A percentile compares a stretch with the other conserved stretches of the same genome.
phyloP scores from a whole-genome alignment of 2,113 vertebrate genomes.

The Heterochromis multidens region DNA sequence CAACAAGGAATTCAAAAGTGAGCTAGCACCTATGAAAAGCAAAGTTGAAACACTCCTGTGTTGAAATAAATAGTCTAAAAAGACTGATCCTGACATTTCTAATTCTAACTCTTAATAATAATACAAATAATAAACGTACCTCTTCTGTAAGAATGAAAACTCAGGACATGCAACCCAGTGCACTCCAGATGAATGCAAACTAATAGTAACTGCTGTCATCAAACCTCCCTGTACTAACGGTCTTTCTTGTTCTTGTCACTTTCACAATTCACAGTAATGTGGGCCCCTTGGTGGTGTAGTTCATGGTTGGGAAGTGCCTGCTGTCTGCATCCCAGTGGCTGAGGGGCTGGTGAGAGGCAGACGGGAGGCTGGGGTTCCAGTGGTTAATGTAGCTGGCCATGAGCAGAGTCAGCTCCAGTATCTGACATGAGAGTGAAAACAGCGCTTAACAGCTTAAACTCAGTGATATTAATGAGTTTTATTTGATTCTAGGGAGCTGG shows the following conservation, averaged over 20 bases:
- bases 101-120: slow-evolving; percentile 18
- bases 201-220: neutral
- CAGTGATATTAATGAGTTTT: neutral
- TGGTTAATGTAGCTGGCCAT: slow-evolving; percentile 89
- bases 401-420: slow-evolving; percentile 86
- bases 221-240: neutral
- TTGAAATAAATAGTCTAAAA: slow-evolving; percentile 46
- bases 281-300: slow-evolving; percentile 83
- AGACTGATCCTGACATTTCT: neutral
- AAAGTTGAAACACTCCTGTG: slow-evolving; percentile 30
- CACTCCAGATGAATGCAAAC: neutral
- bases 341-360: slow-evolving; percentile 43
- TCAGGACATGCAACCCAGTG: neutral
- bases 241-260: neutral
- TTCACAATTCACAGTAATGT: slow-evolving; percentile 79
- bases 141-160: neutral
- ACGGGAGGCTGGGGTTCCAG: slow-evolving; percentile 61
- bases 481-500: slow-evolving; percentile 1
- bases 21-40: slow-evolving; percentile 2
- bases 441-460: slow-evolving; percentile 8
- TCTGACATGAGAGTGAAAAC: slow-evolving; percentile 59
- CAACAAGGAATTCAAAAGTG: neutral
- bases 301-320: slow-evolving; percentile 76
- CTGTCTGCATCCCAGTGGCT: slow-evolving; percentile 77
- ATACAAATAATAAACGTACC: neutral